phyloP scores from a whole-genome alignment of 2,888 invertebrate species.

The Drosophila robusta region DNA sequence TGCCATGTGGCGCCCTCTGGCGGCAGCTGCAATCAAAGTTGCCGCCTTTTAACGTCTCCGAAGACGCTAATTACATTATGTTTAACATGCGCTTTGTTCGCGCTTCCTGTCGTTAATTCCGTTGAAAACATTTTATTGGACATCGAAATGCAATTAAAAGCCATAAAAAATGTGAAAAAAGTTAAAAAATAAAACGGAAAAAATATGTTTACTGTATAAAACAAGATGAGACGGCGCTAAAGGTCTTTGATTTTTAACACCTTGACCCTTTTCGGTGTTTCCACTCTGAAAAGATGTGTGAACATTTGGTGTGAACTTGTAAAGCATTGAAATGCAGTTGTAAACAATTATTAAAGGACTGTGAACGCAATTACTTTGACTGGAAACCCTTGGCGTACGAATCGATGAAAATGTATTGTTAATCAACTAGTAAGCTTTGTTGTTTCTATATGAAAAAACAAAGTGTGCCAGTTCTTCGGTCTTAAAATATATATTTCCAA shows the following conservation, averaged over 20 bases:
- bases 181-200: constrained; percentile 25
- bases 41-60: constrained; percentile 39
- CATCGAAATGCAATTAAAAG: constrained; percentile 76
- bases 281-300: constrained; percentile 43
- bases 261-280: constrained; percentile 15
- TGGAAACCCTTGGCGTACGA: neutral
- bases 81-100: constrained; percentile 52
- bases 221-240: constrained; percentile 59
- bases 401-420: neutral
- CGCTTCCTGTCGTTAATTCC: constrained; percentile 76
- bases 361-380: constrained; percentile 1
- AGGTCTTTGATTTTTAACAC: constrained; percentile 69
- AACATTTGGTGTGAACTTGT: constrained; percentile 70
- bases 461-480: neutral
- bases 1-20: constrained; percentile 62
- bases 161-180: constrained; percentile 60
- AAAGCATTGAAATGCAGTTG: constrained; percentile 17
- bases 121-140: constrained; percentile 69
- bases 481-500: neutral
- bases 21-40: constrained; percentile 50
- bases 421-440: neutral
- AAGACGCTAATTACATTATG: constrained; percentile 68
- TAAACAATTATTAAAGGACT: constrained; percentile 6
- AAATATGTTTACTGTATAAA: neutral
- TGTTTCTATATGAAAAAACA: neutral